These are phyloP conservation scores for Enteromius mattozi DNA, from an alignment of 2,797 vertebrate species.

Conservation along the genomic window DNA sequence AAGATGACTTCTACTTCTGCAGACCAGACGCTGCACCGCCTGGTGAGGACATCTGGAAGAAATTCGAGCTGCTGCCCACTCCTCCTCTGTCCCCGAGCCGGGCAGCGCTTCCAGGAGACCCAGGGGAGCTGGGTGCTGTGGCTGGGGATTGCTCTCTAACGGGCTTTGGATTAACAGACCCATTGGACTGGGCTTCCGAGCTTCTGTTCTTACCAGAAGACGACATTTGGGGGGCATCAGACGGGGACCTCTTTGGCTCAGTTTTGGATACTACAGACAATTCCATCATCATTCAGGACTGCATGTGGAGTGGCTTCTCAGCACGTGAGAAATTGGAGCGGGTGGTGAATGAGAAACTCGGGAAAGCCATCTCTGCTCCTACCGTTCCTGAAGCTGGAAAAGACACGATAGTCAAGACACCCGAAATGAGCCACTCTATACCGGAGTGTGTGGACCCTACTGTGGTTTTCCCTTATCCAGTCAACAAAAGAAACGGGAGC, in stretches of 20 bases:
- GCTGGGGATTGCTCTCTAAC: constrained; percentile 71
- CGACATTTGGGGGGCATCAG: constrained; percentile 86
- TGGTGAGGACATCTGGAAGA: constrained; percentile 99
- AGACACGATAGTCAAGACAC: constrained; percentile 62
- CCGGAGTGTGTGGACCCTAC: constrained; percentile 92
- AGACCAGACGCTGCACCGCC: constrained; percentile 95
- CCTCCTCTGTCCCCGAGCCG: constrained; percentile 93
- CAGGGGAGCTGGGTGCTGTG: constrained; percentile 80
- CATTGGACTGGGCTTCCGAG: constrained; percentile 91
- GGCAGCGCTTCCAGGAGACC: constrained; percentile 86
- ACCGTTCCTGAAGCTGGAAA: constrained; percentile 58
- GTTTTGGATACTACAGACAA: constrained; percentile 85
- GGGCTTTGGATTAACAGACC: constrained; percentile 82
- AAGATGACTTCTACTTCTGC: constrained; percentile 97
- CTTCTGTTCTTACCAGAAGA: constrained; percentile 89
- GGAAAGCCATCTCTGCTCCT: constrained; percentile 60
- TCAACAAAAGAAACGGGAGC: constrained; percentile 82
- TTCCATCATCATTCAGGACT: constrained; percentile 96
- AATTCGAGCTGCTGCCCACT: constrained; percentile 96
- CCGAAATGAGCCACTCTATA: constrained; percentile 77
- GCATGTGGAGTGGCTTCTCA: constrained; percentile 98
- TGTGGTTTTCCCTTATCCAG: constrained; percentile 91
- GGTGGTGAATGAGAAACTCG: constrained; percentile 90
- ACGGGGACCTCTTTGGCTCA: constrained; percentile 83
- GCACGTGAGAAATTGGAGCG: constrained; percentile 94